Evolutionary conservation across 2,797 vertebrate species (phyloP), one percentile per base, ranked within the genome.

Genomic region (Parauchenoglanis ngamensis): DNA sequence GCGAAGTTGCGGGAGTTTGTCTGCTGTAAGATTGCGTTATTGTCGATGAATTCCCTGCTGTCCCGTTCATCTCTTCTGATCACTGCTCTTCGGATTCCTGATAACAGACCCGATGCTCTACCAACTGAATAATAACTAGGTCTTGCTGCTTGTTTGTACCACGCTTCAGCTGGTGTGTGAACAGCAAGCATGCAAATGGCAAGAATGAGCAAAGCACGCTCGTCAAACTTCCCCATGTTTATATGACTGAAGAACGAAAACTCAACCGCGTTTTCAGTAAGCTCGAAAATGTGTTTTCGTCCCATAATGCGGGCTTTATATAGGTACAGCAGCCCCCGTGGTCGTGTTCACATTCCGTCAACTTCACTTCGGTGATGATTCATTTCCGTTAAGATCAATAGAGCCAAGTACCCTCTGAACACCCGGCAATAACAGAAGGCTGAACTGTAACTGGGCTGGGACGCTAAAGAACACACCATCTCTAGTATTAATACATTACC

Each of bases 81-180:
- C 0, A 95, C 93, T 0, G 94, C 94, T 88, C 94, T 93, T 67
- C 94, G 94, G 92, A 95, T 94, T 0, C 95, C 93, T 3, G 97
- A 95, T 86, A 97, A 94, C 87, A 97, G 93, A n/a, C 96, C 97
- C 6, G 96, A 96, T 13, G 97, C 96, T 56, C 96, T 94, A 67
- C 97, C 96, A 90, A 97, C 96, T 0, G 96, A 96, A 92, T 95
- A 96, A 92, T 92, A 95, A 87, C 88, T 94, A 0, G 95, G 95
- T 3, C 95, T 94, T 0, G 95, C 91, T 12, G 94, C 88, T 76
- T 94, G 96, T 89, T 94, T 95, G 95, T 97, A 97, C 97, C 97
- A 95, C 0, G 94, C 96, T 17, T 93, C 91, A 10, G 93, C 87
- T 0, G 92, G 94, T 75, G 91, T 76, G 89, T 86, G 92, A 21